phyloP scores from a whole-genome alignment of 2,888 invertebrate species.

The Gastracanthus pulcherrimus region DNA sequence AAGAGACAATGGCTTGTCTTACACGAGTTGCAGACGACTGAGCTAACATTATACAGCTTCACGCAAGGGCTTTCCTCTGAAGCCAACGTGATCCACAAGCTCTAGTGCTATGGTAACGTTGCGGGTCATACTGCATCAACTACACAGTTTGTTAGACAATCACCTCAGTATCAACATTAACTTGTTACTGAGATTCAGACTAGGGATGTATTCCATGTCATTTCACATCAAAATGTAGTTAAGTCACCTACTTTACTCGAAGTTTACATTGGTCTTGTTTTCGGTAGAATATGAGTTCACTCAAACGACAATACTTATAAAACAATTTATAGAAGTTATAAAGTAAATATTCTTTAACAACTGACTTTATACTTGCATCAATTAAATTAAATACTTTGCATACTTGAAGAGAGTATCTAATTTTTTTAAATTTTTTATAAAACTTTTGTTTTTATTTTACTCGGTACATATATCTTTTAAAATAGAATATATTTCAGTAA shows the following conservation, averaged over 20 bases:
- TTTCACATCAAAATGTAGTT: not conserved
- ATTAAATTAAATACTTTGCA: no score
- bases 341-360: no score
- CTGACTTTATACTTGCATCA: no score
- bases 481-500: no score
- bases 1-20: not conserved
- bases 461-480: no score
- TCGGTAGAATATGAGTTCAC: not conserved
- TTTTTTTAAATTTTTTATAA: no score
- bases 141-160: slow-evolving; percentile 20
- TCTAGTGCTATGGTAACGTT: not conserved
- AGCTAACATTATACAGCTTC: not conserved
- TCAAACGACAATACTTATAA: no score
- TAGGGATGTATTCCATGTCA: not conserved
- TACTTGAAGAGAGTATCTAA: no score
- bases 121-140: slow-evolving; percentile 14
- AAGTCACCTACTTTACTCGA: not conserved
- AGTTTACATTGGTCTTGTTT: not conserved
- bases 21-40: not conserved
- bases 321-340: no score
- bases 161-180: not conserved
- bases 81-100: slow-evolving; percentile 26
- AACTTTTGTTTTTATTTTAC: no score
- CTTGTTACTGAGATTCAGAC: not conserved
- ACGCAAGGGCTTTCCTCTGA: not conserved